Evolutionary conservation across 2,113 vertebrate species (phyloP), one percentile per base, ranked within the genome.

Genomic region (human): DNA sequence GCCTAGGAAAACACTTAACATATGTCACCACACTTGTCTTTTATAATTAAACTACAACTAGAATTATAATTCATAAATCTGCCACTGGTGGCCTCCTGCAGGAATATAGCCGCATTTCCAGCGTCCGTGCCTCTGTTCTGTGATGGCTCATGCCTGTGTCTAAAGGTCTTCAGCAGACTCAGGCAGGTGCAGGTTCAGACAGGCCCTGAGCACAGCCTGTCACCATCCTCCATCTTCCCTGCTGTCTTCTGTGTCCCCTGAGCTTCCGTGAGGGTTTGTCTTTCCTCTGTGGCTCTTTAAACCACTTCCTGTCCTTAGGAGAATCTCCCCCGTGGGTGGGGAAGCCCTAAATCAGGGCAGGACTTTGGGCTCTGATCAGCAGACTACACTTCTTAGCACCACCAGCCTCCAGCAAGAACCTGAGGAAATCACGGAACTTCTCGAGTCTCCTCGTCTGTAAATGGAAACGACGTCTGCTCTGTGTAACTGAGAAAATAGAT

Each of bases 371-470:
- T 50, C 45, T 40, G 80, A 20, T 18, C 38, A 12, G 22, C 61
- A 64, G 61, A 6, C 38, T 4, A 13, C 1, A 22, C 17, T 11
- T 2, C 40, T 64, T 4, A 40, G n/a, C 32, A 0, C 48, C 7
- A 6, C 23, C 4, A 0, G 5, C 32, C 32, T 18, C 11, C 48
- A 13, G 22, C 0, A 14, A 13, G 12, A 40, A 7, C 85, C 17
- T 6, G 9, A 25, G 64, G 72, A 61, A 20, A 3, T 3, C 27
- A 2, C 43, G 4, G 4, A 27, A 3, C n/a, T 38, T 8, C n/a
- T 6, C 0, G 0, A 2, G 35, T 40, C 6, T 52, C 48, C 8
- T 43, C 50, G 1, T 5, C 32, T 40, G 11, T 68, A 2, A 17
- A 0, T 45, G 43, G 35, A 66, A n/a, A 27, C 0, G 30, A 10